Evolutionary conservation across 2,888 invertebrate genomes (phyloP).

Genomic region (Noctua janthina): DNA sequence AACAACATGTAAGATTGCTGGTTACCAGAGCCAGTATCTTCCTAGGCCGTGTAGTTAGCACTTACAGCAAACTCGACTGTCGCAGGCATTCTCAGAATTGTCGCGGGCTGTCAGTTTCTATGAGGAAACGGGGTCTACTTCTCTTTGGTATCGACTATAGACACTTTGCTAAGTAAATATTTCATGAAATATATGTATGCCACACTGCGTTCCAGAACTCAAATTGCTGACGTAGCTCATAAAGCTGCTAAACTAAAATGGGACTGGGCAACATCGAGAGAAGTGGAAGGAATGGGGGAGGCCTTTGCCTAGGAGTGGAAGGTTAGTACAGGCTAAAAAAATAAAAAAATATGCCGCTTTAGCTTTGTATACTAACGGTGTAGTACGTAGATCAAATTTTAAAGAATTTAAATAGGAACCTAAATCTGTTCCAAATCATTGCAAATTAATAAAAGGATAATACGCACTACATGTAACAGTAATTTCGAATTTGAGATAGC

Average conservation of each 20-base stretch:
- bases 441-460: background rate
- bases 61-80: too few species aligned
- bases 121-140: too few species aligned
- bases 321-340: background rate
- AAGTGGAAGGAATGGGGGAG: background rate
- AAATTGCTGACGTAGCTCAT: background rate
- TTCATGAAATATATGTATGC: background rate
- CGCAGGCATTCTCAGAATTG: too few species aligned
- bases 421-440: background rate
- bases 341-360: background rate
- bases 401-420: background rate
- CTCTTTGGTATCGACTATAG: background rate
- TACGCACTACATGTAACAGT: background rate
- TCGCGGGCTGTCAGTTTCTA: too few species aligned
- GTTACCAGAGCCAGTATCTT: too few species aligned
- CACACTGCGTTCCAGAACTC: background rate
- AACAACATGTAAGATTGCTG: too few species aligned
- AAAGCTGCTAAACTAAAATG: background rate
- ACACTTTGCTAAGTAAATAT: too few species aligned
- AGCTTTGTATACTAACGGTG: background rate
- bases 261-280: background rate
- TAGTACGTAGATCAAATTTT: background rate
- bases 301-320: background rate
- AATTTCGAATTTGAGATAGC: background rate
- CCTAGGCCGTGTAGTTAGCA: too few species aligned